Evolutionary conservation across 2,113 vertebrate species (phyloP).

Genomic region (Corythoichthys intestinalis): DNA sequence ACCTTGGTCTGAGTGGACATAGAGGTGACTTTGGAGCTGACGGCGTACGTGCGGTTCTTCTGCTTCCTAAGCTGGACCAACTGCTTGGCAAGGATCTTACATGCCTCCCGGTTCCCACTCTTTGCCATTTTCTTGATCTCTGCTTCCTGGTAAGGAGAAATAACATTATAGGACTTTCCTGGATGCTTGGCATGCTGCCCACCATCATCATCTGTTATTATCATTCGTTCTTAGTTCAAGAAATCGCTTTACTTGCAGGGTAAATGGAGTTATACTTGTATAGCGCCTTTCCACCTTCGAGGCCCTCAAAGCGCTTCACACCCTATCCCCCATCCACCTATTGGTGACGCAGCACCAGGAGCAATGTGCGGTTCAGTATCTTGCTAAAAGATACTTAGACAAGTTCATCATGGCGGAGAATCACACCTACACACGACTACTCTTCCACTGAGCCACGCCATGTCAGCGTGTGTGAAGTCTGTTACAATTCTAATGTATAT

Average conservation of each 20-base stretch:
- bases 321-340: too few relatives aligned
- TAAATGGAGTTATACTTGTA: too few relatives aligned
- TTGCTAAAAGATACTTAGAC: too few relatives aligned
- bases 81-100: constrained; percentile 93
- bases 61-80: constrained; percentile 92
- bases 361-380: too few relatives aligned
- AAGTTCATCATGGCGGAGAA: too few relatives aligned
- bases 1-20: constrained; percentile 95
- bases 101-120: constrained; percentile 92
- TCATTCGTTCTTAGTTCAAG: background rate
- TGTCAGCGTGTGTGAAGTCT: background rate
- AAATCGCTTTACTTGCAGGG: background rate
- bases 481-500: background rate
- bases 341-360: too few relatives aligned
- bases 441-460: too few relatives aligned
- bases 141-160: constrained; percentile 75
- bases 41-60: constrained; percentile 91
- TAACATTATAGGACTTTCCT: background rate
- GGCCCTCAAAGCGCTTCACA: too few relatives aligned
- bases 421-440: too few relatives aligned
- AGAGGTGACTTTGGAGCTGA: constrained; percentile 96
- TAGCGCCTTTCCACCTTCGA: too few relatives aligned
- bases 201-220: background rate
- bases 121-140: constrained; percentile 99
- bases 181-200: background rate